Evolutionary conservation across 2,113 vertebrate species (phyloP).

Genomic region (Pongo abelii): DNA sequence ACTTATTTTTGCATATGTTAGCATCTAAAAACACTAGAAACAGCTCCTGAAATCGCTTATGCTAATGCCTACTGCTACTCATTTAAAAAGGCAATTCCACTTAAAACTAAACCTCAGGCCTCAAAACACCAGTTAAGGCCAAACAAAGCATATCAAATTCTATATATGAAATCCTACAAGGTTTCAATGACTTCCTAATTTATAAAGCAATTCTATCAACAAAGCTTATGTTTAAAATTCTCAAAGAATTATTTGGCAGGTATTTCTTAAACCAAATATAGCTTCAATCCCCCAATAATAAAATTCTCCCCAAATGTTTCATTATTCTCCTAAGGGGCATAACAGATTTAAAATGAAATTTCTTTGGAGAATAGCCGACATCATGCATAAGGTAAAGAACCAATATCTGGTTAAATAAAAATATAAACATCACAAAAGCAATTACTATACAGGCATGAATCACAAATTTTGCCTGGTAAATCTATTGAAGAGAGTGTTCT

Average conservation of each 20-base stretch:
- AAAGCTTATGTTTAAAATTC: constrained; percentile 33
- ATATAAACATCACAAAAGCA: constrained; percentile 38
- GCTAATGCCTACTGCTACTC: constrained; percentile 11
- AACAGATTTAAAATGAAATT: constrained; percentile 34
- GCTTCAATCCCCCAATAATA: not conserved
- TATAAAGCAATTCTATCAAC: not conserved
- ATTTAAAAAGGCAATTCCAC: constrained; percentile 55
- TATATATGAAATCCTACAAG: not conserved
- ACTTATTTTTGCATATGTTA: constrained; percentile 47
- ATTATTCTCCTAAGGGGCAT: not conserved
- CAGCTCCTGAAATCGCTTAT: constrained; percentile 15
- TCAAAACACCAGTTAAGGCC: constrained; percentile 42
- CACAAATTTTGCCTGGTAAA: not conserved
- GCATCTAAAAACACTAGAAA: constrained; percentile 55
- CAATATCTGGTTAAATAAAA: constrained; percentile 45
- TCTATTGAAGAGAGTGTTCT: not conserved
- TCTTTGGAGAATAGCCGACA: not conserved
- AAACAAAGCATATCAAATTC: not conserved
- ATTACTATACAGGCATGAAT: not conserved
- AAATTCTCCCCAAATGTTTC: constrained; percentile 23
- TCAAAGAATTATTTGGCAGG: not conserved
- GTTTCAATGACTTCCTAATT: constrained; percentile 28
- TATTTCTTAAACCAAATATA: not conserved
- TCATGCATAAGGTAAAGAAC: constrained; percentile 16
- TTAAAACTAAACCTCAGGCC: constrained; percentile 52